phyloP scores from a whole-genome alignment of 2,888 invertebrate genomes.

The Mythimna vitellina region DNA sequence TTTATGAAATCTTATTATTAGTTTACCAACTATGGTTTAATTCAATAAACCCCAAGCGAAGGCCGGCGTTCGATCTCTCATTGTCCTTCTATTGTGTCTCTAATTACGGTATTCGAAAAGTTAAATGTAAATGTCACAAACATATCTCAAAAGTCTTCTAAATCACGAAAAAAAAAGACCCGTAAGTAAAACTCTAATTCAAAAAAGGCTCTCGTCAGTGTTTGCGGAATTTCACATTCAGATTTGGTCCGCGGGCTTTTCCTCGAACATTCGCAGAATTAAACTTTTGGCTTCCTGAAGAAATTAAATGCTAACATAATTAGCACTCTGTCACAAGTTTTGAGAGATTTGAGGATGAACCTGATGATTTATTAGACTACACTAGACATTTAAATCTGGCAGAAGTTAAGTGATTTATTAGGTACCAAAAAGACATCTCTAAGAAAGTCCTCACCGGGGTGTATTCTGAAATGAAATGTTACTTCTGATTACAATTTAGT shows the following conservation, averaged over 20 bases:
- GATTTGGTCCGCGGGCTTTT: slow-evolving; percentile 38
- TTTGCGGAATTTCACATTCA: slow-evolving; percentile 47
- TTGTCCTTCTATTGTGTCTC: no score
- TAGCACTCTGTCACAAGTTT: slow-evolving; percentile 49
- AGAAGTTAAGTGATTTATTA: slow-evolving; percentile 4
- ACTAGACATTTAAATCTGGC: slow-evolving; percentile 24
- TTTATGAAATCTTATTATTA: no score
- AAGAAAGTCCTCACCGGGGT: neutral
- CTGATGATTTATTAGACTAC: slow-evolving; percentile 25
- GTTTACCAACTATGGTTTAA: neutral
- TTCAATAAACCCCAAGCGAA: no score
- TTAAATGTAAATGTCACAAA: neutral
- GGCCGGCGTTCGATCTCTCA: no score
- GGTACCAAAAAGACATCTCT: slow-evolving; percentile 1
- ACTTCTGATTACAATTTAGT: no score
- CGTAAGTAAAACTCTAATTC: slow-evolving; percentile 12
- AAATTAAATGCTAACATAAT: slow-evolving; percentile 64
- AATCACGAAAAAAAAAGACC: neutral
- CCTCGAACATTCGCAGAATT: slow-evolving; percentile 46
- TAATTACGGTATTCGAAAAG: no score
- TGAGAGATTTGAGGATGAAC: slow-evolving; percentile 4
- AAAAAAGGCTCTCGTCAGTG: slow-evolving; percentile 27
- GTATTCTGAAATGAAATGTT: neutral
- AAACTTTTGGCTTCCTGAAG: slow-evolving; percentile 56
- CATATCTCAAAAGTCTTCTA: neutral